A percentile compares a stretch with the other conserved stretches of the same genome.
phyloP scores from a whole-genome alignment of 2,797 vertebrate genomes.

The Syngnathus rostellatus region DNA sequence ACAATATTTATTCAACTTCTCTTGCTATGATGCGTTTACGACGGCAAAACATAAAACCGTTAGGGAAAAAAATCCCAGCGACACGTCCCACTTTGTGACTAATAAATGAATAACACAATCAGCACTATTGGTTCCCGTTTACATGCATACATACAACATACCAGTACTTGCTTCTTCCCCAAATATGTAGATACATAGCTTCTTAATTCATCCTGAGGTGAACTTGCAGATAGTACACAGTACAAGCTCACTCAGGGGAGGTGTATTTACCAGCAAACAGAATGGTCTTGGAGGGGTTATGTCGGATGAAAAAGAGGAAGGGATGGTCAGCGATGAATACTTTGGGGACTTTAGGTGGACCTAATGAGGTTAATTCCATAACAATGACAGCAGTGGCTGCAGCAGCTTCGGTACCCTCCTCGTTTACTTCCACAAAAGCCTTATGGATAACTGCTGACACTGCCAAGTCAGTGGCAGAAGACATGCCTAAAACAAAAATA shows the following conservation, averaged over 20 bases:
- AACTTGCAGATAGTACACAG: neutral
- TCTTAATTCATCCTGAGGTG: neutral
- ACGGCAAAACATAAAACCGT: neutral
- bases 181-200: neutral
- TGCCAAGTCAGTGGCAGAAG: constrained; percentile 50
- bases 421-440: constrained; percentile 73
- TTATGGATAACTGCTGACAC: constrained; percentile 80
- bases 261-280: constrained; percentile 37
- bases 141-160: neutral
- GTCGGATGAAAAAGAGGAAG: constrained; percentile 41
- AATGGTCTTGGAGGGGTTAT: constrained; percentile 20
- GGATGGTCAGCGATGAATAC: constrained; percentile 29
- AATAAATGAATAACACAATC: neutral
- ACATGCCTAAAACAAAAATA: constrained; percentile 58
- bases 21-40: too few relatives aligned
- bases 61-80: neutral
- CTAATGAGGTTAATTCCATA: accelerated
- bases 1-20: neutral
- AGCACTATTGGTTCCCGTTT: neutral
- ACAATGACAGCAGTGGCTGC: constrained; percentile 12
- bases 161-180: neutral
- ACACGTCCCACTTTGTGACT: neutral
- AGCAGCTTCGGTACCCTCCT: constrained; percentile 32
- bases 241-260: constrained; percentile 21
- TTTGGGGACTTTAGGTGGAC: neutral